These are phyloP conservation scores for Halcyon badia DNA, from an alignment of 2,797 vertebrate genomes.

Conservation along the genomic window DNA sequence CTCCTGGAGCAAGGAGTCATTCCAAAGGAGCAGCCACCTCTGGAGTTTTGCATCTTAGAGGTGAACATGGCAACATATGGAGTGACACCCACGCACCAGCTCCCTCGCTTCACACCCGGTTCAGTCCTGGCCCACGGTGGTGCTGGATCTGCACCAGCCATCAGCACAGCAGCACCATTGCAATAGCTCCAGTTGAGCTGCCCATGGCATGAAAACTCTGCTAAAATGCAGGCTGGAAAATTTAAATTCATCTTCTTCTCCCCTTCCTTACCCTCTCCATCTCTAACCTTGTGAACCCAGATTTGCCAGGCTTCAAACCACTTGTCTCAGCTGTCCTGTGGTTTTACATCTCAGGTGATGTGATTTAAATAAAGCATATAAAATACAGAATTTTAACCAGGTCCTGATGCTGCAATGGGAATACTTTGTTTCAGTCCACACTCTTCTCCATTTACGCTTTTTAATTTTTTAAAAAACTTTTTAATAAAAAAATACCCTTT, in stretches of 20 bases:
- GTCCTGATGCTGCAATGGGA: background rate
- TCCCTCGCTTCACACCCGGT: accelerated
- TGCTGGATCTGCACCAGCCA: background rate
- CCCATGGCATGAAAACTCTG: background rate
- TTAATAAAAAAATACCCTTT: background rate
- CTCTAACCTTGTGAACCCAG: background rate
- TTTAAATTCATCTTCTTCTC: background rate
- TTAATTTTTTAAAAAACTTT: background rate
- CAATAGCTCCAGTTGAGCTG: background rate
- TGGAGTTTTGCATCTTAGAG: background rate
- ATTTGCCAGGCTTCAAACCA: background rate
- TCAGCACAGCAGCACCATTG: background rate
- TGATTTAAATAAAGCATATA: background rate
- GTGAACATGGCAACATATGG: accelerated
- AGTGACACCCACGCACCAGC: background rate
- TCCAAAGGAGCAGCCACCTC: background rate
- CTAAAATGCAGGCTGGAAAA: background rate
- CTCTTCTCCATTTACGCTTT: background rate
- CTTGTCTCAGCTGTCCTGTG: background rate
- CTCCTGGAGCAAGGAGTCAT: background rate
- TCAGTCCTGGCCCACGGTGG: background rate
- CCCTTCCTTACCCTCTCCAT: background rate
- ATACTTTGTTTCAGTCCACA: background rate
- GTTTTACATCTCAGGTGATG: background rate
- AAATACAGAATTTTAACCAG: background rate